phyloP scores from a whole-genome alignment of 1,140 invertebrate species.

The Lasioglossum albipes region DNA sequence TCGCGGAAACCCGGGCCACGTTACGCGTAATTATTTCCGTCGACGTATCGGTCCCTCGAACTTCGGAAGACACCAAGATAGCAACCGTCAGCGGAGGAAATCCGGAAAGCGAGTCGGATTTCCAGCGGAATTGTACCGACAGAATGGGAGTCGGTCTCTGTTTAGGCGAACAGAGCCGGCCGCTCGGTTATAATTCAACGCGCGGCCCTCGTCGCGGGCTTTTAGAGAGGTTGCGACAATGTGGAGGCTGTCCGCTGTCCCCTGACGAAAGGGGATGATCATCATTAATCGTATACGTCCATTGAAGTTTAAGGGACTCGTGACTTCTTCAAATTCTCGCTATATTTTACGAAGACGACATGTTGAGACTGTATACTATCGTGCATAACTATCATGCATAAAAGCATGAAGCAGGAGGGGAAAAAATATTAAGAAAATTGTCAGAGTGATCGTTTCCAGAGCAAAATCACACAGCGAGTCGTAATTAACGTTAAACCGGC shows the following conservation, averaged over 20 bases:
- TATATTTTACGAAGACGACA: no score
- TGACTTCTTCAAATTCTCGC: no score
- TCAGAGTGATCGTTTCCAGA: not conserved
- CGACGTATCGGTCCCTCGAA: constrained; percentile 32
- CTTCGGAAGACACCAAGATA: constrained; percentile 20
- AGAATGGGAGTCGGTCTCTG: not conserved
- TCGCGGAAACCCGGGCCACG: constrained; percentile 35
- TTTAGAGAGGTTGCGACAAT: no score
- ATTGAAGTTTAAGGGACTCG: no score
- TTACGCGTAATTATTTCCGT: constrained; percentile 57
- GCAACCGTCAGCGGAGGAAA: not conserved
- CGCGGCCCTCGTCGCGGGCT: no score
- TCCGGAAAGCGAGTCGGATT: constrained; percentile 4
- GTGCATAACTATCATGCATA: no score
- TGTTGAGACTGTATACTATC: no score
- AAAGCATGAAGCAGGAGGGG: no score
- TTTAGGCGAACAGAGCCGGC: not conserved
- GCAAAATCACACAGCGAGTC: not conserved
- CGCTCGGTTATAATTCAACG: not conserved
- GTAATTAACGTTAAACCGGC: not conserved
- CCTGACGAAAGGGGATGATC: no score
- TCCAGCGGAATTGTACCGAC: constrained; percentile 11
- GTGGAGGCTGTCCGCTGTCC: no score
- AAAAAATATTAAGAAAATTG: not conserved
- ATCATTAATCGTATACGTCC: no score